These are phyloP conservation scores for Drosophila incognita DNA, from an alignment of 2,888 invertebrate species.

Conservation along the genomic window DNA sequence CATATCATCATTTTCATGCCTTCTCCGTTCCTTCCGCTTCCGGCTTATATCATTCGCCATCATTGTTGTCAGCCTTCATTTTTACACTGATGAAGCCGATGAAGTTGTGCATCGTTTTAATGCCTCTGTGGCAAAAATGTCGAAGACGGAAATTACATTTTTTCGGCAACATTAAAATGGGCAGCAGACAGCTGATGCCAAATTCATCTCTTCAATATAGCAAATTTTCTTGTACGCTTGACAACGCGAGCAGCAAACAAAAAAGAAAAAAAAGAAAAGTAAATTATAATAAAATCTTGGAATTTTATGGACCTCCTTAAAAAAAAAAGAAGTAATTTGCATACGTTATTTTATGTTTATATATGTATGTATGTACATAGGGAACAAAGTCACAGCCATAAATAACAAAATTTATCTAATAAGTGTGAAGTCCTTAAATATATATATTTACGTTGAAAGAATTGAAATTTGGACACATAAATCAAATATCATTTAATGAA, in stretches of 20 bases:
- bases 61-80: slow-evolving; percentile 48
- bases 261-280: slow-evolving; percentile 24
- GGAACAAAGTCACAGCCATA: slow-evolving; percentile 5
- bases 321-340: slow-evolving; percentile 76
- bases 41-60: slow-evolving; percentile 29
- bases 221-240: slow-evolving; percentile 32
- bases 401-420: background rate
- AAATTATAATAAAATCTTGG: slow-evolving; percentile 72
- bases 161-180: slow-evolving; percentile 80
- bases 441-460: background rate
- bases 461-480: background rate
- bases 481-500: background rate
- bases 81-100: slow-evolving; percentile 71
- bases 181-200: slow-evolving; percentile 71
- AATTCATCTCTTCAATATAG: slow-evolving; percentile 52
- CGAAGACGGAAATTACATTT: slow-evolving; percentile 79
- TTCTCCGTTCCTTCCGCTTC: slow-evolving; percentile 46
- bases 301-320: slow-evolving; percentile 70
- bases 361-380: slow-evolving; percentile 1
- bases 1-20: slow-evolving; percentile 6
- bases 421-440: slow-evolving; percentile 5
- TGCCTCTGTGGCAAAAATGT: slow-evolving; percentile 59
- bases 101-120: slow-evolving; percentile 74
- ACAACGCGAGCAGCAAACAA: background rate
- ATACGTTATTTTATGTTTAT: slow-evolving; percentile 74